These are phyloP conservation scores for Hypomesus transpacificus DNA, from an alignment of 2,113 vertebrate genomes.

Conservation along the genomic window DNA sequence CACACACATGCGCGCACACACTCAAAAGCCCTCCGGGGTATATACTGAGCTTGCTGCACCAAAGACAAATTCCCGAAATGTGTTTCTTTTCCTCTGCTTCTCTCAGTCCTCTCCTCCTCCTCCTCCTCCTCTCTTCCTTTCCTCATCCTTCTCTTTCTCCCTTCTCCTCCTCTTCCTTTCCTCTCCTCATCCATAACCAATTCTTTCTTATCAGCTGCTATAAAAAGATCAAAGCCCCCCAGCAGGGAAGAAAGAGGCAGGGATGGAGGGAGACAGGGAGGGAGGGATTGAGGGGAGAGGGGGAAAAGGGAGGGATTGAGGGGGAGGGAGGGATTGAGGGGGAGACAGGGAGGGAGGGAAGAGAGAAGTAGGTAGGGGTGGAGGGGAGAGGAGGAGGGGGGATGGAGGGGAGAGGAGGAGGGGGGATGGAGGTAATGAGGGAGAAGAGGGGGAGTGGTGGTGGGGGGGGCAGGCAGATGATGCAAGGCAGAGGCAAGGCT, in stretches of 20 bases:
- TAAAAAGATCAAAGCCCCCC: conserved; percentile 64
- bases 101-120: not conserved
- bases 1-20: not conserved
- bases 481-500: conserved; percentile 54
- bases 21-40: not conserved
- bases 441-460: not conserved
- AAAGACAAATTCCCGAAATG: not conserved
- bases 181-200: conserved; percentile 44
- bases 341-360: not conserved
- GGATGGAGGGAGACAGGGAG: not conserved
- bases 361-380: not conserved
- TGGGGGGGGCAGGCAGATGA: conserved; percentile 52
- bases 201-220: conserved; percentile 63
- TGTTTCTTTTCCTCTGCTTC: not conserved
- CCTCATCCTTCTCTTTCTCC: too few species aligned
- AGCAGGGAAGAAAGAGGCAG: conserved; percentile 15
- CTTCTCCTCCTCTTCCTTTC: not conserved
- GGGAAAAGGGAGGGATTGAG: not conserved
- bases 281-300: not conserved
- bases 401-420: conserved; percentile 3
- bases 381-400: not conserved
- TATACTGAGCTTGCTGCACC: conserved; percentile 1
- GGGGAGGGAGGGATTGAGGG: not conserved
- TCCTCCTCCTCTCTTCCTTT: not conserved
- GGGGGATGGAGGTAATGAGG: not conserved